Evolutionary conservation across 2,888 invertebrate species (phyloP).

Genomic region (Salpingus planirostris): DNA sequence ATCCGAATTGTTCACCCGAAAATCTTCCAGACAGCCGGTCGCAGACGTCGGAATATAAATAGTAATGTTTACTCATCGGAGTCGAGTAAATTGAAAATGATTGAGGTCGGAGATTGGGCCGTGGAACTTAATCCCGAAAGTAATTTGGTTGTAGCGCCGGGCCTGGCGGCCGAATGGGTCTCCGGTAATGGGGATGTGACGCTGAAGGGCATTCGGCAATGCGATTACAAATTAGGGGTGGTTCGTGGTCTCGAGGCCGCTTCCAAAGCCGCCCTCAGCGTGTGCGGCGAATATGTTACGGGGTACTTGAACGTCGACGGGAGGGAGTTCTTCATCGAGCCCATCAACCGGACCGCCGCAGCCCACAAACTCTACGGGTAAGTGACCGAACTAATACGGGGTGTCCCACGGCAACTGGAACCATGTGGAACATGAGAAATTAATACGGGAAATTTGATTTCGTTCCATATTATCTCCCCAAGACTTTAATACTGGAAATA

Average conservation of each 20-base stretch:
- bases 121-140: slow-evolving; percentile 27
- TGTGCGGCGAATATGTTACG: slow-evolving; percentile 27
- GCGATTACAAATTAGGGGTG: slow-evolving; percentile 29
- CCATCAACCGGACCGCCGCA: too few relatives aligned
- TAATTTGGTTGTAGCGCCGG: slow-evolving; percentile 25
- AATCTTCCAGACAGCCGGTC: slow-evolving; percentile 17
- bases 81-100: slow-evolving; percentile 22
- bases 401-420: too few relatives aligned
- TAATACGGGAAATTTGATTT: too few relatives aligned
- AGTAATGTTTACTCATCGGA: slow-evolving; percentile 22
- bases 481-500: too few relatives aligned
- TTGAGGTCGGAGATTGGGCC: slow-evolving; percentile 29
- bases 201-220: slow-evolving; percentile 17
- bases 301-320: slow-evolving; percentile 29
- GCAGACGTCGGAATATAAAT: slow-evolving; percentile 19
- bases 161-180: slow-evolving; percentile 27
- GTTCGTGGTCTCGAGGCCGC: slow-evolving; percentile 24
- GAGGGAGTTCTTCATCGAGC: slow-evolving; percentile 29
- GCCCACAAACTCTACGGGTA: slow-evolving; percentile 21
- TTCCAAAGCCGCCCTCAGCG: slow-evolving; percentile 28
- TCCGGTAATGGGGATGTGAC: slow-evolving; percentile 16
- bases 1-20: slow-evolving; percentile 25
- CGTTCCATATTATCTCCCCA: too few relatives aligned
- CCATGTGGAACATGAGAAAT: too few relatives aligned
- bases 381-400: too few relatives aligned